These are phyloP conservation scores for Acrocephalus scirpaceus DNA, from an alignment of 2,797 vertebrate species.

Conservation along the genomic window DNA sequence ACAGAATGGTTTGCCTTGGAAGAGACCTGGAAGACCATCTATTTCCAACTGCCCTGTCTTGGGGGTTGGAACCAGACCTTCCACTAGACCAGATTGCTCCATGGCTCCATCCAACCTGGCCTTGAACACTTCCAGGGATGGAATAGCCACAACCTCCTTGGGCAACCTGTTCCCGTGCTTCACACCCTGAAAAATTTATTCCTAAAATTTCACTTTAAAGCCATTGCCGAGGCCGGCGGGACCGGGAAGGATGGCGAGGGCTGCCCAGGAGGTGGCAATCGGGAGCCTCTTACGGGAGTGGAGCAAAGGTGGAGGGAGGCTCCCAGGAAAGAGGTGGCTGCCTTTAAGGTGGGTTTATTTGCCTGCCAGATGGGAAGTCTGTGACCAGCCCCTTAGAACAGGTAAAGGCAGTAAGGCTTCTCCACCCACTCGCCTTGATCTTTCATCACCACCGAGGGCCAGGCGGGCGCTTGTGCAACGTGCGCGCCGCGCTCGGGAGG, in stretches of 20 bases:
- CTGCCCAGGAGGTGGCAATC: slow-evolving; percentile 57
- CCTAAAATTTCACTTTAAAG: background rate
- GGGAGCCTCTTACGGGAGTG: slow-evolving; percentile 17
- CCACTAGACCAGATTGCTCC: background rate
- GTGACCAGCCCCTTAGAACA: slow-evolving; percentile 71
- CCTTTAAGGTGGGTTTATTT: slow-evolving; percentile 74
- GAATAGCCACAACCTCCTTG: background rate
- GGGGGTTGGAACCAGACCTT: background rate
- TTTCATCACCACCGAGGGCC: slow-evolving; percentile 71
- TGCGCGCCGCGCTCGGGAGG: slow-evolving; percentile 14
- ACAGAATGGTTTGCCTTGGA: background rate
- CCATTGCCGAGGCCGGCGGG: background rate
- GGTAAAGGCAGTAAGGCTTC: slow-evolving; percentile 66
- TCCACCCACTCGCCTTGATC: slow-evolving; percentile 68
- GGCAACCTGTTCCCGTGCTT: too few species aligned
- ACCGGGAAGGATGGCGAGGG: background rate
- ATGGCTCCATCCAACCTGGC: background rate
- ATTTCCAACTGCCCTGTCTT: background rate
- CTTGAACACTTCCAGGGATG: background rate
- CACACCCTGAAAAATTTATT: background rate
- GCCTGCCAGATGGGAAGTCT: slow-evolving; percentile 72
- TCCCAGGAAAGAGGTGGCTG: slow-evolving; percentile 58
- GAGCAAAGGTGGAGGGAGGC: slow-evolving; percentile 57
- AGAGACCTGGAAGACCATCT: background rate
- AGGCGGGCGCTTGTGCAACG: slow-evolving; percentile 67